These are phyloP conservation scores for Volucella bombylans DNA, from an alignment of 2,888 invertebrate genomes.

Conservation along the genomic window DNA sequence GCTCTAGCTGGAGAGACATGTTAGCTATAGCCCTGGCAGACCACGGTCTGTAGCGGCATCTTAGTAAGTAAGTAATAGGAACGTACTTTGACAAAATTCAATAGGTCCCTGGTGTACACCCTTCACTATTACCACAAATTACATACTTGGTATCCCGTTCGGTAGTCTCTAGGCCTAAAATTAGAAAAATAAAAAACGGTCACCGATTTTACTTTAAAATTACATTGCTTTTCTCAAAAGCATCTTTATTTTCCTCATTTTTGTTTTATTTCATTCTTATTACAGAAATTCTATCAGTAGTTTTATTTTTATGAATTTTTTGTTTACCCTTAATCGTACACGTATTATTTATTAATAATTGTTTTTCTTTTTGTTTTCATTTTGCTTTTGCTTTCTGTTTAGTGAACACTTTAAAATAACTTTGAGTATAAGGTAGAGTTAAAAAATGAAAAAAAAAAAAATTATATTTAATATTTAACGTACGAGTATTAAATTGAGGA, in stretches of 20 bases:
- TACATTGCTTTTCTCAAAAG: constrained; percentile 66
- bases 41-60: no score
- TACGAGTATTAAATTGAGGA: constrained; percentile 39
- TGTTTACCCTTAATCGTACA: constrained; percentile 55
- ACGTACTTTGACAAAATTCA: no score
- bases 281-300: constrained; percentile 67
- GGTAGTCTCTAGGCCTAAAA: neutral
- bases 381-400: constrained; percentile 29
- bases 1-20: no score
- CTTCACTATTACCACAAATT: no score
- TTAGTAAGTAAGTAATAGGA: no score
- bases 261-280: constrained; percentile 49
- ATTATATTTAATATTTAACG: constrained; percentile 8
- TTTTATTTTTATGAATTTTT: constrained; percentile 38
- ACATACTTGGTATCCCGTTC: no score
- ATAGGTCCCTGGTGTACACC: no score
- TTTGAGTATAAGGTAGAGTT: constrained; percentile 1
- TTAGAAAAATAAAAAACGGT: neutral
- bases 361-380: constrained; percentile 16
- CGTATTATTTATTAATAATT: constrained; percentile 59
- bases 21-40: no score
- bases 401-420: constrained; percentile 51
- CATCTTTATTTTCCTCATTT: constrained; percentile 58
- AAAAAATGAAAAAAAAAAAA: constrained; percentile 29
- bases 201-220: constrained; percentile 60